Evolutionary conservation across 2,888 invertebrate species (phyloP).

Genomic region (Clunio marinus): DNA sequence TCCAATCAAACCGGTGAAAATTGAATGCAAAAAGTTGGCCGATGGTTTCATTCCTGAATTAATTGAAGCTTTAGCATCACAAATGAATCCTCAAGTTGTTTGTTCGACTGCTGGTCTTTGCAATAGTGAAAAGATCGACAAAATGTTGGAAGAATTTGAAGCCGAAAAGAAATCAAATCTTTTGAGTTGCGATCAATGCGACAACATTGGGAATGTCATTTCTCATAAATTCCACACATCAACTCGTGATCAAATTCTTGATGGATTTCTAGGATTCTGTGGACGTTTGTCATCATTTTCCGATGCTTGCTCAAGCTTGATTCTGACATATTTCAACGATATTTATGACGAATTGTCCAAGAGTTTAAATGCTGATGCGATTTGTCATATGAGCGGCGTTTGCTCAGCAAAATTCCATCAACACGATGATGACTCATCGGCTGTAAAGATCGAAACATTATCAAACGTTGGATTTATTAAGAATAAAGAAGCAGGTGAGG

Average conservation of each 20-base stretch:
- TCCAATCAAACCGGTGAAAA: conserved; percentile 65
- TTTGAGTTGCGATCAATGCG: conserved; percentile 47
- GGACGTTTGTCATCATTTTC: conserved; percentile 67
- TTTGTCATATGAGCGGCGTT: conserved; percentile 74
- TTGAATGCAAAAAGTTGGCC: conserved; percentile 73
- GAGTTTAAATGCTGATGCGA: conserved; percentile 59
- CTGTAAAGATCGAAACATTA: conserved; percentile 56
- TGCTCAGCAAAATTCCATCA: conserved; percentile 64
- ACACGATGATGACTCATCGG: conserved; percentile 56
- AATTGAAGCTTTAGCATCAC: conserved; percentile 78
- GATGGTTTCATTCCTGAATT: conserved; percentile 84
- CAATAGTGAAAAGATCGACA: conserved; percentile 69
- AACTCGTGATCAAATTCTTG: conserved; percentile 48
- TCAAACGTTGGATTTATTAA: conserved; percentile 57
- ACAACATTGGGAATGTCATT: conserved; percentile 45
- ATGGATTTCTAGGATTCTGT: conserved; percentile 56
- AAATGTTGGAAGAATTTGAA: conserved; percentile 56
- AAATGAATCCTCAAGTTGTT: conserved; percentile 86
- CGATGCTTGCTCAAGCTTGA: conserved; percentile 72
- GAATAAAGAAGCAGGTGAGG: conserved; percentile 52
- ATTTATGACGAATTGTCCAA: conserved; percentile 61
- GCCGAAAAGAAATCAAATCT: conserved; percentile 40
- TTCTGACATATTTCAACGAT: conserved; percentile 68
- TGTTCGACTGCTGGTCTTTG: conserved; percentile 85
- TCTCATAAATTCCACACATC: conserved; percentile 46